Evolutionary conservation across 2,888 invertebrate genomes (phyloP), one percentile per base, ranked within the genome.

Genomic region (Synanthedon tipuliformis): DNA sequence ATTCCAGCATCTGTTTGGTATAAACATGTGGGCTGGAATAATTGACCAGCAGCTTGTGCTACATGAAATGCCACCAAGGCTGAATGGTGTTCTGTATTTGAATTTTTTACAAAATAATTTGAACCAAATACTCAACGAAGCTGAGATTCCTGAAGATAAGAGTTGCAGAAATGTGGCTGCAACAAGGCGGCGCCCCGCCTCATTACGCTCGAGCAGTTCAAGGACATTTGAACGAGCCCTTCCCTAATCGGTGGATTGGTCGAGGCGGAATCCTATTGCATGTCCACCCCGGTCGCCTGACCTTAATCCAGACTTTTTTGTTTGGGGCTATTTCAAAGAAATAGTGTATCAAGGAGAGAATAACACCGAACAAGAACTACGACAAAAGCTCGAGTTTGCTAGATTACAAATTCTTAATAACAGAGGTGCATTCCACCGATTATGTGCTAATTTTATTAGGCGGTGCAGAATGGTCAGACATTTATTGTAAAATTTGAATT

Each of bases 11-110:
- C 51, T 50, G 53, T 56, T 56, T 53, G 54, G 55, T 27, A 50
- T 54, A 23, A 58, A 57, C 53, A 49, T 54, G 54, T 57, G 55
- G 53, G 54, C 53, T 52, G 58, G 58, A 40, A 55, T 58, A 41
- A 55, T 53, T 52, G 51, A 41, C 50, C 48, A 52, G 53, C 52
- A 55, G 52, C 27, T 55, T 34, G 27, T 55, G 40, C 40, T 53
- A 18, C 53, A 52, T 41, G 55, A 55, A 53, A 52, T 57, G 54
- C 57, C 57, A 54, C 41, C 54, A 53, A 54, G 54, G 50, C 54
- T 59, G 48, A 56, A 59, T 50, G 57, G 57, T 50, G 54, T 54
- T 41, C 40, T 11, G 50, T 57, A 59, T 53, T 54, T 59, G 40
- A 52, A 40, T 51, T 57, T 59, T 54, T 53, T 57, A 13, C 54